Evolutionary conservation across 2,113 vertebrate species (phyloP).

Genomic region (Vireo altiloquus): DNA sequence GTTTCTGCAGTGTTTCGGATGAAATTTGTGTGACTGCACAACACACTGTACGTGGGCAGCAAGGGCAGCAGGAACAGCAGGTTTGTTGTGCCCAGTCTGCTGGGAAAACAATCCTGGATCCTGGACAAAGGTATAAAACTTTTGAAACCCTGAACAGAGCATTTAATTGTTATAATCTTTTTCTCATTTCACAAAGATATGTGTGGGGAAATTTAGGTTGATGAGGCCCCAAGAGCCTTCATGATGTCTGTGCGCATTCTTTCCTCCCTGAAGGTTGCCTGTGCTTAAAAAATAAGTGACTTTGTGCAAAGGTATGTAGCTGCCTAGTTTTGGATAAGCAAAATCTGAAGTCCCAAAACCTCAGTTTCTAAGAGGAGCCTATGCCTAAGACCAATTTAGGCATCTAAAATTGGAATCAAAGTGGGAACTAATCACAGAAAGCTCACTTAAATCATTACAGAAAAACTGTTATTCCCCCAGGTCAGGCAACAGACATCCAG

Average conservation of each 20-base stretch:
- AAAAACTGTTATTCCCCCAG: background rate
- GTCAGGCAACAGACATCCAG: background rate
- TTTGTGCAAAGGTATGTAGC: background rate
- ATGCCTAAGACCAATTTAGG: background rate
- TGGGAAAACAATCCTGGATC: background rate
- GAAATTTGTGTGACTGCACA: background rate
- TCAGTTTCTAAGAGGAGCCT: background rate
- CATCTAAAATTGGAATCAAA: background rate
- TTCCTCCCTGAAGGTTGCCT: background rate
- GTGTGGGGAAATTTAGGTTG: background rate
- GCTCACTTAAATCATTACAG: background rate
- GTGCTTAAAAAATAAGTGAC: background rate
- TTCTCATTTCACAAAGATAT: background rate
- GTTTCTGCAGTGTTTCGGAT: background rate
- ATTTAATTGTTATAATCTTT: background rate
- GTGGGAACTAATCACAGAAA: background rate
- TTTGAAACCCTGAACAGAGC: background rate
- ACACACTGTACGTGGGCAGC: background rate
- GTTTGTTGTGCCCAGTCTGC: background rate
- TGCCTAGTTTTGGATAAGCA: background rate
- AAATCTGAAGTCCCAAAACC: background rate
- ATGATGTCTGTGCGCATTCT: background rate
- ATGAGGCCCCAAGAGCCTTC: background rate
- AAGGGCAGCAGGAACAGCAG: background rate
- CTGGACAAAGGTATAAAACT: background rate